Percentiles rank a stretch among this genome's conserved stretches.
phyloP scores from a whole-genome alignment of 2,113 vertebrate species.

The Ondatra zibethicus region DNA sequence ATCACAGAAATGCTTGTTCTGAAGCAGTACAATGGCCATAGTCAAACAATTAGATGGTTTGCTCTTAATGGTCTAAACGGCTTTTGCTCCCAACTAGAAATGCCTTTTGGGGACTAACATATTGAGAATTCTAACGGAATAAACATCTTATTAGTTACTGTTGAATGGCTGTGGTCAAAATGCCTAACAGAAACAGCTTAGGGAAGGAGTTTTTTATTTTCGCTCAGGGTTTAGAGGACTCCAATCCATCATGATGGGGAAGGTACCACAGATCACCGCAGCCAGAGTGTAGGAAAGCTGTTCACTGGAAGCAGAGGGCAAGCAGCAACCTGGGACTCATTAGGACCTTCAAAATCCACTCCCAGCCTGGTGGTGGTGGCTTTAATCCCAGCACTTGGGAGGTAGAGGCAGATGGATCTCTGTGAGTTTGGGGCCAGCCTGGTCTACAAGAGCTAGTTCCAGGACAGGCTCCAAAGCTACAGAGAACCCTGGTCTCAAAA shows the following conservation, averaged over 20 bases:
- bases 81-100: not conserved
- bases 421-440: too few relatives aligned
- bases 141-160: too few relatives aligned
- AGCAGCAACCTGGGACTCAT: not conserved
- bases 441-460: too few relatives aligned
- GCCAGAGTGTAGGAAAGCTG: too few relatives aligned
- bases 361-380: too few relatives aligned
- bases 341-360: not conserved
- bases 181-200: not conserved
- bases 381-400: too few relatives aligned
- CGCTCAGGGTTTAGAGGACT: not conserved
- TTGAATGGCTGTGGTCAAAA: not conserved
- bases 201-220: not conserved
- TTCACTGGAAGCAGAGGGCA: not conserved
- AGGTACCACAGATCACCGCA: not conserved
- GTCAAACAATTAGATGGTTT: not conserved
- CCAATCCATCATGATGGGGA: too few relatives aligned
- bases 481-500: too few relatives aligned
- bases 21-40: not conserved
- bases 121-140: not conserved
- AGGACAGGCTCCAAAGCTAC: too few relatives aligned
- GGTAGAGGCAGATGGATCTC: too few relatives aligned
- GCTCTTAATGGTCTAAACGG: not conserved
- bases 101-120: not conserved
- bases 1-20: not conserved